Conservation (phyloP, 2,113 vertebrate genomes). For the Potamarius usumacintae region DNA sequence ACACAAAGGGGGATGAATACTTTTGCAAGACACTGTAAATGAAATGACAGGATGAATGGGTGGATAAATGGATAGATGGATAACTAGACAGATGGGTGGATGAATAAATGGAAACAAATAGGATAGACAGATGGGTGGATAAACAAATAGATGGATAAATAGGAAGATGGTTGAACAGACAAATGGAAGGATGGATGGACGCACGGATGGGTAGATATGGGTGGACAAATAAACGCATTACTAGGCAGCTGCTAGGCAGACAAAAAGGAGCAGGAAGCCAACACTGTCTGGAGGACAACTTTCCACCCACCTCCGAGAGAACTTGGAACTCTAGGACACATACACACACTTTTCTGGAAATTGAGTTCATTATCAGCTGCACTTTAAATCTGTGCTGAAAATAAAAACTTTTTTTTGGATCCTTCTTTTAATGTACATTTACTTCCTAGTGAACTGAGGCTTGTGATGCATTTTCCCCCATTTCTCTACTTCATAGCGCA, state of each 20-base stretch:
- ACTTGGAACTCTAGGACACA: background rate
- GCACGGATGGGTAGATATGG: background rate
- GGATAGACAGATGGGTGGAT: background rate
- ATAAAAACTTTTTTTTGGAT: too few relatives aligned
- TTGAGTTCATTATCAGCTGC: too few relatives aligned
- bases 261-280: background rate
- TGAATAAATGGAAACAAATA: background rate
- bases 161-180: background rate
- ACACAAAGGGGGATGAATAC: too few relatives aligned
- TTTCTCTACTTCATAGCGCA: too few relatives aligned
- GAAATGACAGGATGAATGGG: background rate
- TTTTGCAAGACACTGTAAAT: too few relatives aligned
- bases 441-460: too few relatives aligned
- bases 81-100: background rate
- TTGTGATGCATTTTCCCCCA: too few relatives aligned
- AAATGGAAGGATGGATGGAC: background rate
- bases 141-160: background rate
- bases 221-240: background rate
- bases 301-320: conserved; percentile 1
- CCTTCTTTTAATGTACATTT: too few relatives aligned
- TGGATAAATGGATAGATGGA: background rate
- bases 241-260: background rate
- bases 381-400: too few relatives aligned
- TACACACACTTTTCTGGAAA: too few relatives aligned
- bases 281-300: background rate